These are phyloP conservation scores for Oriolus oriolus DNA, from an alignment of 2,113 vertebrate genomes.

Conservation along the genomic window DNA sequence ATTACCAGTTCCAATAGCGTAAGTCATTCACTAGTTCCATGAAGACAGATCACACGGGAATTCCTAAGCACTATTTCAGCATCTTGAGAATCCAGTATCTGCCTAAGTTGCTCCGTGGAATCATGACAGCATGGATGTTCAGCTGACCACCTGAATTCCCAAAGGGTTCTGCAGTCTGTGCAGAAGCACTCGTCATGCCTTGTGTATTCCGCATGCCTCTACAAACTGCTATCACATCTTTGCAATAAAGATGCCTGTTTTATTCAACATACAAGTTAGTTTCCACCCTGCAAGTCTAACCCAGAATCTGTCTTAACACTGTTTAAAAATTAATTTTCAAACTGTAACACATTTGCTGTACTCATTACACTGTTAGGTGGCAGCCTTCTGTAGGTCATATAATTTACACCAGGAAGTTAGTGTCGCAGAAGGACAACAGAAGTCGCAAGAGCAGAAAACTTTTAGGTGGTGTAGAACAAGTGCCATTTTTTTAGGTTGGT, in stretches of 20 bases:
- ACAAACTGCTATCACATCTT: not conserved
- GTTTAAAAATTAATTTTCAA: not conserved
- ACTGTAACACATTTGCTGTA: not conserved
- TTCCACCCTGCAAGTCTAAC: not conserved
- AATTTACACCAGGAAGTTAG: not conserved
- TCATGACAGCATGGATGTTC: accelerated
- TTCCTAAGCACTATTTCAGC: not conserved
- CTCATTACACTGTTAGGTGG: not conserved
- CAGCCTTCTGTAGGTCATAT: not conserved
- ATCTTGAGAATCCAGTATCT: not conserved
- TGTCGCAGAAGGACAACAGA: not conserved
- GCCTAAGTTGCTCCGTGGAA: not conserved
- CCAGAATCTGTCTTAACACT: not conserved
- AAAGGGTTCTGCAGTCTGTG: not conserved
- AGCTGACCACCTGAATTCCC: not conserved
- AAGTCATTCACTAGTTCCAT: not conserved
- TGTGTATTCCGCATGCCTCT: not conserved
- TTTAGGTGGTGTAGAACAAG: not conserved
- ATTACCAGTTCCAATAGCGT: not conserved
- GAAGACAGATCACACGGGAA: not conserved
- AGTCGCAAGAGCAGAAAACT: not conserved
- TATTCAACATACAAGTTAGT: not conserved
- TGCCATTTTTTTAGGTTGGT: not conserved
- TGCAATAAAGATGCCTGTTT: accelerated
- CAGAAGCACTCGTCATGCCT: accelerated